Evolutionary conservation across 53 echinoderm and acorn worm species (phyloP), one percentile per base, ranked within the genome.

Genomic region (Echinarachnius parma): DNA sequence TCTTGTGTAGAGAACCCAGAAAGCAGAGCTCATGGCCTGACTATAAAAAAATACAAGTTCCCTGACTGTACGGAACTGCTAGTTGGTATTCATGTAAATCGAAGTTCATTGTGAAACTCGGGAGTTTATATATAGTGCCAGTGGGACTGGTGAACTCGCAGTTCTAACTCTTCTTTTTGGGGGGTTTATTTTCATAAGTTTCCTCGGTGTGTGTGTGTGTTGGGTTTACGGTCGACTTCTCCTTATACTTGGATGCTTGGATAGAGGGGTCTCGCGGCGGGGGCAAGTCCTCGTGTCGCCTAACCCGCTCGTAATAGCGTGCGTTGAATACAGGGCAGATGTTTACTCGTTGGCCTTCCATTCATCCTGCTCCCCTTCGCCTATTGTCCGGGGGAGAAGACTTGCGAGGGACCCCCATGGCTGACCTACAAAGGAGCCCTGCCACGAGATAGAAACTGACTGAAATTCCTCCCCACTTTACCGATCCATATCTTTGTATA

Each of bases 311-410:
- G 57, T 72, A 42, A 37, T 72, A 24, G 55, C 57, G 21, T 72
- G 74, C 56, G 56, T 30, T 72, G 74, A 72, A 72, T 72, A 57
- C 74, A 21, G 74, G 55, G 74, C 74, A 72, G 74, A 34, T 72
- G 74, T 72, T 72, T 72, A 72, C 74, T 56, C 37, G 74, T 28
- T 7, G 39, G 56, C 44, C 39, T 9, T 56, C 37, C 74, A 56
- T 72, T 72, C 50, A 50, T 36, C 39, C 7, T 54, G 35, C 33
- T 68, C 49, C 52, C 68, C 49, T 68, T 68, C 52, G 49, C 65
- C 28, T 46, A 45, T 35, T 69, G 29, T 69, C 37, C 50, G 37
- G 20, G 9, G 1, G 5, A 56, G 34, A 37, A 57, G 39, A 72
- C 57, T 56, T 28, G 55, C 55, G 55, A 72, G 55, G 55, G 39